Conservation (phyloP, 2,888 invertebrate species). For the Drosophila eohydei region DNA sequence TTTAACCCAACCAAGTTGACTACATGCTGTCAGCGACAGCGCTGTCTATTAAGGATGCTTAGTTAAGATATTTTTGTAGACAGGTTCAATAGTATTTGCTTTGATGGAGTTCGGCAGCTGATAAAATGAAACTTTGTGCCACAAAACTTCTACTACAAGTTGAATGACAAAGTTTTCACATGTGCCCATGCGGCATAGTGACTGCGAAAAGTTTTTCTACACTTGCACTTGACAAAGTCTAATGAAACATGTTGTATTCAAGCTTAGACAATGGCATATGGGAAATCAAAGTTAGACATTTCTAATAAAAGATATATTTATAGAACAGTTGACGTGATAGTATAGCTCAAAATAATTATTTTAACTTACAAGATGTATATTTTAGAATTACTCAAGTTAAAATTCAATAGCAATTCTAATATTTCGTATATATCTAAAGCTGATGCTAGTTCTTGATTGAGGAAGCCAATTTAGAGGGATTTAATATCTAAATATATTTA, state of each 20-base stretch:
- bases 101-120: conserved; percentile 6
- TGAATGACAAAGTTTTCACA: conserved; percentile 1
- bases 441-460: too few species aligned
- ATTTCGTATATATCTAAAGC: too few species aligned
- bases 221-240: not conserved
- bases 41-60: conserved; percentile 23
- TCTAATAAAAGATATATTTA: not conserved
- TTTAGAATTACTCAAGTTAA: too few species aligned
- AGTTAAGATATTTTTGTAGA: conserved; percentile 17
- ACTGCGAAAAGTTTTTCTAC: not conserved
- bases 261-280: not conserved
- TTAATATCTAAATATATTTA: too few species aligned
- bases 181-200: not conserved
- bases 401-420: too few species aligned
- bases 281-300: too few species aligned
- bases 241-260: not conserved
- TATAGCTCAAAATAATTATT: too few species aligned
- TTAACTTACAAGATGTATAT: too few species aligned
- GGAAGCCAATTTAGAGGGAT: too few species aligned
- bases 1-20: conserved; percentile 18
- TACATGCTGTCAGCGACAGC: conserved; percentile 16
- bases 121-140: conserved; percentile 21
- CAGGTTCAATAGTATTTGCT: conserved; percentile 26
- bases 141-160: not conserved
- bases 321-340: too few species aligned